Percentiles rank a stretch among this genome's conserved stretches.
These are phyloP conservation scores for Siderastrea radians DNA, from an alignment of 92 coral and sea anemone species.

Conservation along the genomic window DNA sequence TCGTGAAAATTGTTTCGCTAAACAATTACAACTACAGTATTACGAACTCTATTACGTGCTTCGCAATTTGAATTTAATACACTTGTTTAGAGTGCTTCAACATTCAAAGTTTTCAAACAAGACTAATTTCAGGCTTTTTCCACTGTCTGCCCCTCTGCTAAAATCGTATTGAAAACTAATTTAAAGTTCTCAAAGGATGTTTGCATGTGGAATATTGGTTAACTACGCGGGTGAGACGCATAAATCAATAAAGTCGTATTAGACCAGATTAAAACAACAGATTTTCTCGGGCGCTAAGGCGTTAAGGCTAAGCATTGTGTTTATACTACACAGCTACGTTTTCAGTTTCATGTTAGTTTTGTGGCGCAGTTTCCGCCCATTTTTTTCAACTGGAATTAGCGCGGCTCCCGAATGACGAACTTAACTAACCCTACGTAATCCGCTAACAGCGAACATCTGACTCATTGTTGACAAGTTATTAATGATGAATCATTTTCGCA, in stretches of 20 bases:
- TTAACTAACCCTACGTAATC: slow-evolving; percentile 32
- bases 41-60: neutral
- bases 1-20: slow-evolving; percentile 13
- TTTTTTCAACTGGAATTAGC: slow-evolving; percentile 37
- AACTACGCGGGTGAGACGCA: slow-evolving; percentile 28
- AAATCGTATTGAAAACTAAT: slow-evolving; percentile 34
- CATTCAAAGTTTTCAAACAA: neutral
- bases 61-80: neutral
- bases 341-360: slow-evolving; percentile 26
- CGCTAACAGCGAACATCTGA: slow-evolving; percentile 44
- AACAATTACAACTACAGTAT: neutral
- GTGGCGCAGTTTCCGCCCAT: slow-evolving; percentile 5
- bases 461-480: neutral
- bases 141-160: neutral
- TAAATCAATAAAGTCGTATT: slow-evolving; percentile 30
- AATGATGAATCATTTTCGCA: slow-evolving; percentile 26
- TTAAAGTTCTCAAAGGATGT: slow-evolving; percentile 16
- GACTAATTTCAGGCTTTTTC: neutral
- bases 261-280: slow-evolving; percentile 46
- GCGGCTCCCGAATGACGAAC: slow-evolving; percentile 21
- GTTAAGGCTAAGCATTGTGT: slow-evolving; percentile 19
- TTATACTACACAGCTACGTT: slow-evolving; percentile 6
- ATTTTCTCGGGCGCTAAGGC: slow-evolving; percentile 44
- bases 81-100: neutral
- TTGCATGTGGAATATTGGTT: slow-evolving; percentile 38